A percentile compares a stretch with the other conserved stretches of the same genome.
These are phyloP conservation scores for Drosophila picticornis DNA, from an alignment of 2,888 invertebrate species.

Conservation along the genomic window DNA sequence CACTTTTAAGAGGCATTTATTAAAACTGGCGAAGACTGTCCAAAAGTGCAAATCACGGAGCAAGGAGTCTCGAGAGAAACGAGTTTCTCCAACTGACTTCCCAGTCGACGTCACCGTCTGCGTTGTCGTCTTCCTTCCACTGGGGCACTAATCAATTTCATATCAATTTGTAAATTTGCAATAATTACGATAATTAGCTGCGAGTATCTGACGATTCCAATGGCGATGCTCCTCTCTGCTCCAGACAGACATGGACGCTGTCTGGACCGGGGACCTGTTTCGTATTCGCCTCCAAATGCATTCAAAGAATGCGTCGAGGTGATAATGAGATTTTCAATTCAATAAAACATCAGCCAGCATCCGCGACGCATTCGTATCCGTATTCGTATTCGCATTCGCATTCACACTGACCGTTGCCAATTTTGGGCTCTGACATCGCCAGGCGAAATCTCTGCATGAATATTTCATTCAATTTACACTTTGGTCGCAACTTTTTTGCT, in stretches of 20 bases:
- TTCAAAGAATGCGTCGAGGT: conserved; percentile 80
- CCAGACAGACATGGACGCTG: conserved; percentile 18
- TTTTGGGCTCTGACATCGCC: conserved; percentile 58
- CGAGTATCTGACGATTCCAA: conserved; percentile 72
- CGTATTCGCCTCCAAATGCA: conserved; percentile 60
- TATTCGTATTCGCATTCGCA: conserved; percentile 19
- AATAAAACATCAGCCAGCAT: conserved; percentile 68
- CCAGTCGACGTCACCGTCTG: conserved; percentile 15
- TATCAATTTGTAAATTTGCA: conserved; percentile 85
- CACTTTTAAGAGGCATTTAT: conserved; percentile 47
- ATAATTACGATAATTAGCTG: conserved; percentile 85
- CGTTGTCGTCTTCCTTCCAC: conserved; percentile 24
- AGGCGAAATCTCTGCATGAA: conserved; percentile 75
- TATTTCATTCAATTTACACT: conserved; percentile 83
- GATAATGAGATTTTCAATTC: conserved; percentile 82
- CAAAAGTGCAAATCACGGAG: conserved; percentile 13
- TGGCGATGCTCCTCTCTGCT: conserved; percentile 32
- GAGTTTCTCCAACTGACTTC: conserved; percentile 34
- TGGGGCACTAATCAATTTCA: conserved; percentile 84
- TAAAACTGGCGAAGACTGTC: conserved; percentile 27
- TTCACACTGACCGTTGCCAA: conserved; percentile 59
- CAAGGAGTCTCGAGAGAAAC: conserved; percentile 33
- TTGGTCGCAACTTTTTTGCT: conserved; percentile 42
- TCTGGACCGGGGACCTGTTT: conserved; percentile 34
- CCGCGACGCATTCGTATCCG: conserved; percentile 19